Base-by-base conservation (phyloP, 2,797 vertebrate genomes). In the Melanotaenia boesemani region DNA sequence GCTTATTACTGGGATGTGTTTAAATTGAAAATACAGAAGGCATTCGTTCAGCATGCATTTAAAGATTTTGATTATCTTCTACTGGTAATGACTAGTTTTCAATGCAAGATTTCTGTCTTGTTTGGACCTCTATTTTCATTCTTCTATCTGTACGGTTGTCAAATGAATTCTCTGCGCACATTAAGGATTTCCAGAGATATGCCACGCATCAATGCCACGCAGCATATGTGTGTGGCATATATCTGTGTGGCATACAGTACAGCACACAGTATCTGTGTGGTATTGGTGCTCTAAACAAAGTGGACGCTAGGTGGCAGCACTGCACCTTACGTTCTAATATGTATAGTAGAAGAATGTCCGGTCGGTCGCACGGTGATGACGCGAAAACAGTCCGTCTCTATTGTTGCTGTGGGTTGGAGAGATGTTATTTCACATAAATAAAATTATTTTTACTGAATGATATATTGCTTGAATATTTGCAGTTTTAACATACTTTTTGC, bases 301-400 rank as follows among this genome's bases (percentile, higher is more conserved):
- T n/a, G 12, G 57, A 0, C 76, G 39, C 16, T 44, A 67, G 86
- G 48, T 36, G 85, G 85, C 84, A 72, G 83, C 62, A 76, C 46
- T 4, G 57, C 2, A 0, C 8, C 6, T 0, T 0, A 3, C 5
- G 16, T 6, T 37, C 20, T 30, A 18, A 3, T 3, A 20, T 15
- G 1, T 22, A 2, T n/a, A 10, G 22, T 32, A 59, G 74, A 75
- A 81, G 55, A 75, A 57, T 1, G 6, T 20, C 1, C 1, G 8
- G 5, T 6, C 6, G 22, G 54, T 56, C 54, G 54, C 54, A 56
- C 10, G 3, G 15, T 28, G 13, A 13, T 54, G 55, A 48, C 28
- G 56, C 11, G 32, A 26, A 15, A 46, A 7, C 4, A 20, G 6
- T 46, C 5, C 18, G 6, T 46, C 11, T 44, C 44, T 5, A 2